Base-by-base conservation (phyloP, 2,797 vertebrate species). In the Lithobates pipiens region DNA sequence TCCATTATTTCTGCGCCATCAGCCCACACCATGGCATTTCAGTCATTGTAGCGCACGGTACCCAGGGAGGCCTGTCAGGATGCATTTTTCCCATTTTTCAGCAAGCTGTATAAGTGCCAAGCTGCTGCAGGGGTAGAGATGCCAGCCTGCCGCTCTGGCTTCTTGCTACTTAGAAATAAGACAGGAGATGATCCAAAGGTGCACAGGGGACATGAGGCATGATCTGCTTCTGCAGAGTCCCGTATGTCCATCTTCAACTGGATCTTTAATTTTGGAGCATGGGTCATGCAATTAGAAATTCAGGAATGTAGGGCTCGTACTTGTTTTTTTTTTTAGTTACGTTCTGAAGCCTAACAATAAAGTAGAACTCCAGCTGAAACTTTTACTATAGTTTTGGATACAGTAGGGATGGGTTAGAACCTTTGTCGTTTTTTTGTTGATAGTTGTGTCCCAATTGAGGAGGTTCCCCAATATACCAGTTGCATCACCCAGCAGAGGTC, bases 1-100 rank as follows among this genome's bases (percentile, higher is more conserved):
- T 86, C 78, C 84, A 32, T 75, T 85, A 77, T 86, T 89, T 80
- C 86, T 86, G 86, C 89, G 74, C 86, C 73, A 23, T 44, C 87
- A 81, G 82, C 67, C 88, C 83, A 88, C 83, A 78, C 86, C 77
- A 73, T 68, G 83, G 70, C 54, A 82, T 86, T 83, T 86, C 84
- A 36, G 18, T 1, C 85, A 81, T 8, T 61, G 75, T 2, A 25
- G 88, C 78, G 81, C 82, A 82, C 81, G 86, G 65, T 0, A 15
- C 88, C 69, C 88, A 67, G 78, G 87, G 84, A 85, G 72, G 57
- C 71, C 90, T 89, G 87, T 88, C 89, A 89, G 44, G 86, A 90
- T 83, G 76, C 76, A 90, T 88, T 89, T 82, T 76, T 86, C 88
- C 73, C 76, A 90, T 88, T 89, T 82, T 76, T 86, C 88, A 89